Conservation (phyloP, 2,888 invertebrate species). For the Dioctria linearis region DNA sequence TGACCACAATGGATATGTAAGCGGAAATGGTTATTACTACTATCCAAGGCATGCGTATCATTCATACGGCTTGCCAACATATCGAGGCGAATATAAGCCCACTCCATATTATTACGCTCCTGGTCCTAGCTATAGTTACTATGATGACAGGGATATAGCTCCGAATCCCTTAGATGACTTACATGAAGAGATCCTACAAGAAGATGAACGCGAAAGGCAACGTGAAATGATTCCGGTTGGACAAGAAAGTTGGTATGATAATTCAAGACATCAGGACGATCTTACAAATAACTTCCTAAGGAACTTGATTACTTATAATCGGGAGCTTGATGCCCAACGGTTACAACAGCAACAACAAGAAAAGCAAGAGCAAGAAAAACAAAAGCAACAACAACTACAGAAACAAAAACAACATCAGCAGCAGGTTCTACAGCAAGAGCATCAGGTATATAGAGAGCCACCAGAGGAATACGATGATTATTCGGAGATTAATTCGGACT, state of each 20-base stretch:
- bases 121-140: slow-evolving; percentile 69
- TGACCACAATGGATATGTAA: slow-evolving; percentile 56
- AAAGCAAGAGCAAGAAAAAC: slow-evolving; percentile 60
- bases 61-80: slow-evolving; percentile 62
- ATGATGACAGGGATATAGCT: slow-evolving; percentile 66
- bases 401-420: slow-evolving; percentile 58
- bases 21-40: slow-evolving; percentile 60
- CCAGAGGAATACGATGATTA: slow-evolving; percentile 75
- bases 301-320: slow-evolving; percentile 77
- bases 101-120: slow-evolving; percentile 72
- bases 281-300: slow-evolving; percentile 72
- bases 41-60: slow-evolving; percentile 61
- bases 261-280: slow-evolving; percentile 71
- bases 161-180: slow-evolving; percentile 73
- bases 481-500: slow-evolving; percentile 58
- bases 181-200: slow-evolving; percentile 76
- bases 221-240: slow-evolving; percentile 65
- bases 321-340: slow-evolving; percentile 74
- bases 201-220: slow-evolving; percentile 74
- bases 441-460: slow-evolving; percentile 63
- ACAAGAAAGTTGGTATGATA: slow-evolving; percentile 77
- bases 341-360: slow-evolving; percentile 64
- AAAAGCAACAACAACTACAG: slow-evolving; percentile 68
- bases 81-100: slow-evolving; percentile 63
- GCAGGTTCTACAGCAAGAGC: neutral